Evolutionary conservation across 2,888 invertebrate species (phyloP).

Genomic region (Colletes collaris): DNA sequence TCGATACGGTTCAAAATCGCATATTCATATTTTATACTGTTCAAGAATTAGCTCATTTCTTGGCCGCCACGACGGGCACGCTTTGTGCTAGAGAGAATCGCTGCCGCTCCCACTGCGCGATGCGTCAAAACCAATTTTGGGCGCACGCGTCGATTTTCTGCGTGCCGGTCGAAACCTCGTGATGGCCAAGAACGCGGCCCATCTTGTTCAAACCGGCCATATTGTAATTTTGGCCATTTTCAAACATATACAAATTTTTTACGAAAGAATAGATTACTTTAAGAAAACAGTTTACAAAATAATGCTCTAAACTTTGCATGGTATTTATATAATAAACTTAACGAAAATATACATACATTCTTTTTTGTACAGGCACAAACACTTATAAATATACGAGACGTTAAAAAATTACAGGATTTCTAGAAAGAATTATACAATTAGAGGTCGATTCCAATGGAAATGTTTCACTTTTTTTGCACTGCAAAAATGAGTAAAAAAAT

Average conservation of each 20-base stretch:
- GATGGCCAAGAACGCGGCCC: too few species aligned
- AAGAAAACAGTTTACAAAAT: neutral
- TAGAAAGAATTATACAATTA: neutral
- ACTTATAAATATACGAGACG: slow-evolving; percentile 10
- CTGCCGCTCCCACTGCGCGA: too few species aligned
- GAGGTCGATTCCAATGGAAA: too few species aligned
- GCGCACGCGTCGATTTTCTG: too few species aligned
- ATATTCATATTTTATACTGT: neutral
- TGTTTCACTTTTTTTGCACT: neutral
- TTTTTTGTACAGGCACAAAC: slow-evolving; percentile 6
- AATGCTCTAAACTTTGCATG: neutral
- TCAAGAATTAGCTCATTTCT: too few species aligned
- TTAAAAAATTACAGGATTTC: neutral
- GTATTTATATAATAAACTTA: slow-evolving; percentile 24
- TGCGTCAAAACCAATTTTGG: too few species aligned
- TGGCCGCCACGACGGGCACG: neutral
- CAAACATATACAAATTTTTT: neutral
- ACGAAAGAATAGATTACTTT: neutral
- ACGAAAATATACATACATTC: slow-evolving; percentile 19
- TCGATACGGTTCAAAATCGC: too few species aligned
- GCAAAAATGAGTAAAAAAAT: neutral
- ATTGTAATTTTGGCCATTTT: too few species aligned
- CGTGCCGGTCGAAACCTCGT: too few species aligned
- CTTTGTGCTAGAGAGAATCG: neutral
- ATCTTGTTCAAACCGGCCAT: too few species aligned